A percentile compares a stretch with the other conserved stretches of the same genome.
These are phyloP conservation scores for Drosophila cardini DNA, from an alignment of 1,140 invertebrate genomes.

Conservation along the genomic window DNA sequence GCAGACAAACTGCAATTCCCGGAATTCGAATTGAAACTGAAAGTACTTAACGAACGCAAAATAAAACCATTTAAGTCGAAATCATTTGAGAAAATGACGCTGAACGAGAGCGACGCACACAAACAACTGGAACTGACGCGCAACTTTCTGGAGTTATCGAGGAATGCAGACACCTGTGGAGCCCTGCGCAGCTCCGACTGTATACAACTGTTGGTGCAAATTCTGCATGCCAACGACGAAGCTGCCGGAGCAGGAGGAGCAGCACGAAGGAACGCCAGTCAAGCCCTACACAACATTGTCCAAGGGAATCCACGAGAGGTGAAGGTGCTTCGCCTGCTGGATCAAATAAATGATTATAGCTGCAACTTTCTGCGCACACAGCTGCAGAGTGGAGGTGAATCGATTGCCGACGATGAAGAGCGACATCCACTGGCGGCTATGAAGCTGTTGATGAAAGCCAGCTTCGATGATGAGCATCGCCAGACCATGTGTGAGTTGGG, in stretches of 20 bases:
- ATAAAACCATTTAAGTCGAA: conserved; percentile 19
- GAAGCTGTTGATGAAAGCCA: conserved; percentile 96
- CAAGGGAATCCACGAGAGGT: conserved; percentile 94
- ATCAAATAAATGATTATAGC: conserved; percentile 92
- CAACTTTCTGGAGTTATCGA: conserved; percentile 95
- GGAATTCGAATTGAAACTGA: conserved; percentile 18
- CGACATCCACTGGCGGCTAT: conserved; percentile 94
- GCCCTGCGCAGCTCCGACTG: conserved; percentile 97
- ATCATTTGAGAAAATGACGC: conserved; percentile 56
- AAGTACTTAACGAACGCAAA: neutral
- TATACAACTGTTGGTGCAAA: conserved; percentile 95
- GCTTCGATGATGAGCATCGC: conserved; percentile 97
- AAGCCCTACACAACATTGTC: conserved; percentile 96
- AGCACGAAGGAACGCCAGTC: conserved; percentile 89
- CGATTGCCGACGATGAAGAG: conserved; percentile 88
- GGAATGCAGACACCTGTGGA: conserved; percentile 94
- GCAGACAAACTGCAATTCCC: conserved; percentile 14
- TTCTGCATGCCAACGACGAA: conserved; percentile 91
- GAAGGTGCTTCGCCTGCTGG: conserved; percentile 92
- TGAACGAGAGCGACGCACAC: conserved; percentile 68
- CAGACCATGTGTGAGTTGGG: conserved; percentile 97
- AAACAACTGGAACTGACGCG: conserved; percentile 95
- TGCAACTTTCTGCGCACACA: conserved; percentile 87
- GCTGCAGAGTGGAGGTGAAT: conserved; percentile 85
- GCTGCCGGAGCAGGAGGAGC: conserved; percentile 26